Base-by-base conservation (phyloP, 2,113 vertebrate genomes). In the Cacatua alba region DNA sequence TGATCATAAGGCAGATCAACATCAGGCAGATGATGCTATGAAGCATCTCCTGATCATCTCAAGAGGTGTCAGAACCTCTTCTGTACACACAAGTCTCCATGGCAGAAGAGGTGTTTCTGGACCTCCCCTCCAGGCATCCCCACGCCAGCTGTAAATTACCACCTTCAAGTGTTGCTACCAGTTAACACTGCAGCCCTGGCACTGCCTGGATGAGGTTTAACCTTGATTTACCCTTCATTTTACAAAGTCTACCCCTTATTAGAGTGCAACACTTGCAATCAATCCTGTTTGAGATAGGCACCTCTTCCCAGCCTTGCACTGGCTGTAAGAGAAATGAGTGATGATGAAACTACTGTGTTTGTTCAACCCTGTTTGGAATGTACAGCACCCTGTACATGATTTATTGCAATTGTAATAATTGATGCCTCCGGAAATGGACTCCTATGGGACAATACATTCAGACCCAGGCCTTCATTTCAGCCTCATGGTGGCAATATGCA, bases 391-490 rank as follows among this genome's bases (percentile, higher is more conserved):
- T 86, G 68, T 92, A 81, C 94, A 71, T 76, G 72, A 95, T 95
- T 95, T 80, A 94, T 92, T 75, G 52, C 85, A 78, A 51, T n/a
- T 1, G 2, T 88, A 90, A 96, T 94, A 91, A 97, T 92, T 89
- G 83, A 95, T 94, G 91, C 49, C 81, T 79, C 74, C 90, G 80
- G 62, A 95, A 97, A 95, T 96, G 75, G 82, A 71, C 95, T 95
- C 90, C 94, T 94, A 90, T 95, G 87, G 62, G 62, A 95, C 88
- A 90, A 91, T 93, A 76, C 60, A 94, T 94, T 88, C 65, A 93
- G 60, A 52, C 28, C 48, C 13, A 86, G 64, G 71, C 91, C 94
- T 93, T 90, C 51, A 64, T 88, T 91, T 94, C 49, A 91, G 75
- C 55, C 86, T 95, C 76, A 35, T 80, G 81, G 83, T 92, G 90